Percentiles rank a stretch among this genome's conserved stretches.
These are phyloP conservation scores for Kuschelorhynchus macadamiae DNA, from an alignment of 2,888 invertebrate species.

Conservation along the genomic window DNA sequence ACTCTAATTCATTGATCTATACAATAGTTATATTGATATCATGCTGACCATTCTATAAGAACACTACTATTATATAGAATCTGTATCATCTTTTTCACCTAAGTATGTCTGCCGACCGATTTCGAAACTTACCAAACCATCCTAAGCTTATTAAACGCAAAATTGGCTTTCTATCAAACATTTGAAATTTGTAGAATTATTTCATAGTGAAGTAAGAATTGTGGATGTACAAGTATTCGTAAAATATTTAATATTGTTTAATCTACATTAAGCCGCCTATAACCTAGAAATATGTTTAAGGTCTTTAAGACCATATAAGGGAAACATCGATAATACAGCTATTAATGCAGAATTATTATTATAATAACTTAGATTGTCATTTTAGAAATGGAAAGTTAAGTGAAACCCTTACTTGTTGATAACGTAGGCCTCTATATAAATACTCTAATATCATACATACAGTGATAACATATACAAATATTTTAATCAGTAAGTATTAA, in stretches of 20 bases:
- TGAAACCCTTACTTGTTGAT: slow-evolving; percentile 52
- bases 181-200: slow-evolving; percentile 32
- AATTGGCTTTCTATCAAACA: neutral
- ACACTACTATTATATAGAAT: too few species aligned
- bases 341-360: slow-evolving; percentile 56
- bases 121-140: too few species aligned
- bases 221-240: slow-evolving; percentile 31
- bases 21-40: too few species aligned
- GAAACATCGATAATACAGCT: slow-evolving; percentile 62
- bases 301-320: slow-evolving; percentile 62
- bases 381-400: slow-evolving; percentile 62
- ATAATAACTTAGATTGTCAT: slow-evolving; percentile 67
- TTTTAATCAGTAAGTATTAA: slow-evolving; percentile 64
- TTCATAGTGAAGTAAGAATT: slow-evolving; percentile 8
- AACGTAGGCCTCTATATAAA: slow-evolving; percentile 56
- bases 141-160: too few species aligned
- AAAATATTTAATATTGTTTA: slow-evolving; percentile 56
- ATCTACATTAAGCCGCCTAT: slow-evolving; percentile 54
- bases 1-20: too few species aligned
- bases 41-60: too few species aligned
- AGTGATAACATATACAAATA: slow-evolving; percentile 68
- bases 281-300: slow-evolving; percentile 61
- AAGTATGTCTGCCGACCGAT: too few species aligned
- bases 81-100: too few species aligned
- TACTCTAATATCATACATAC: slow-evolving; percentile 63